Evolutionary conservation across 2,113 vertebrate species (phyloP).

Genomic region (Aphelocoma coerulescens): DNA sequence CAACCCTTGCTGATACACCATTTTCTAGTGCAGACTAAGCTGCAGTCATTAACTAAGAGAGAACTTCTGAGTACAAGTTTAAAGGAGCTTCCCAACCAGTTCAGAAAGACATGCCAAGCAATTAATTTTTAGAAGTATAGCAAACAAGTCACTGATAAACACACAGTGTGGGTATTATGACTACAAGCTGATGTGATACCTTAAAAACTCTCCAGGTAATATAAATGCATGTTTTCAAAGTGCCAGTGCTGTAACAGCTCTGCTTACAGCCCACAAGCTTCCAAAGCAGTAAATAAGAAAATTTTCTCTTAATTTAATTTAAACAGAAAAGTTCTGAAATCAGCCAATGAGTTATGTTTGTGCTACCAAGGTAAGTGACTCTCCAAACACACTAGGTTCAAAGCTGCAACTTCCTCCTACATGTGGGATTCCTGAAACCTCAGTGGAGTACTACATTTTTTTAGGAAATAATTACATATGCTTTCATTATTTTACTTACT

Average conservation of each 20-base stretch:
- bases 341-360: neutral
- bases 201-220: neutral
- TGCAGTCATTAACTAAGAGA: constrained; percentile 25
- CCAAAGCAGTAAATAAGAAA: neutral
- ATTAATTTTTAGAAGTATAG: neutral
- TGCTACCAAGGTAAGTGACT: neutral
- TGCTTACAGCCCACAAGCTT: neutral
- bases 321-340: neutral
- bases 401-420: neutral
- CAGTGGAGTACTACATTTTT: neutral
- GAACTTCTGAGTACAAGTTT: neutral
- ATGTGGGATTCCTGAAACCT: neutral
- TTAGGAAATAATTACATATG: constrained; percentile 17
- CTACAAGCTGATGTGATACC: neutral
- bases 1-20: neutral
- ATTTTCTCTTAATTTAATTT: neutral
- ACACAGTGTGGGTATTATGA: neutral
- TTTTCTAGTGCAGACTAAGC: constrained; percentile 30
- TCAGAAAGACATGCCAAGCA: neutral
- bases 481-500: neutral
- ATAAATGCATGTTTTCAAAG: neutral
- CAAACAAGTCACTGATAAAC: neutral
- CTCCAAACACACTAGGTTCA: neutral
- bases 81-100: neutral
- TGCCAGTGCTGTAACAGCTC: neutral